Percentiles rank a stretch among this genome's conserved stretches.
Evolutionary conservation across 2,113 vertebrate genomes (phyloP).

Genomic region (Osmerus mordax): DNA sequence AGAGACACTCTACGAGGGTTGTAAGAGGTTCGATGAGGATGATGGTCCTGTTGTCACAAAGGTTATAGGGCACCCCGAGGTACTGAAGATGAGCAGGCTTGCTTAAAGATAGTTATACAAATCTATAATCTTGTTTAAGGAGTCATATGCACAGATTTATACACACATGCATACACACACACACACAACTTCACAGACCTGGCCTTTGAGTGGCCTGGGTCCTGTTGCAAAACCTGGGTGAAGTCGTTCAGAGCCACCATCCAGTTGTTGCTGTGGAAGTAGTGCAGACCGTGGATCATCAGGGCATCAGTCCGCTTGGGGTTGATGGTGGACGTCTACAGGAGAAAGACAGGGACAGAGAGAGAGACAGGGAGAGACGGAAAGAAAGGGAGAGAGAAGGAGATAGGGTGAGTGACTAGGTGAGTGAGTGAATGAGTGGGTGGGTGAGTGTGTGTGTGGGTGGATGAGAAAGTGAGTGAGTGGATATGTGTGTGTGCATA

Average conservation of each 20-base stretch:
- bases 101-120: too few relatives aligned
- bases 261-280: conserved; percentile 65
- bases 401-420: too few relatives aligned
- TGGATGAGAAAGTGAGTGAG: not conserved
- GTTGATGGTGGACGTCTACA: conserved; percentile 48
- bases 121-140: too few relatives aligned
- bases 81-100: too few relatives aligned
- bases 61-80: too few relatives aligned
- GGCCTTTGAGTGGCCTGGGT: conserved; percentile 57
- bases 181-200: conserved; percentile 47
- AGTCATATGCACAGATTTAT: too few relatives aligned
- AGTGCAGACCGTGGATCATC: conserved; percentile 65
- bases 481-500: not conserved
- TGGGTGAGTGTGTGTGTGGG: too few relatives aligned
- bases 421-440: too few relatives aligned
- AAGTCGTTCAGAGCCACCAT: conserved; percentile 67
- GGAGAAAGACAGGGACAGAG: not conserved
- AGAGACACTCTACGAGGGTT: too few relatives aligned
- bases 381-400: too few relatives aligned
- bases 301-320: conserved; percentile 68
- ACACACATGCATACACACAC: not conserved
- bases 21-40: too few relatives aligned
- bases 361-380: not conserved
- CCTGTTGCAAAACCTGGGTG: conserved; percentile 65
- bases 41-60: too few relatives aligned